These are phyloP conservation scores for Eutolmus rufibarbis DNA, from an alignment of 2,888 invertebrate species.

Conservation along the genomic window DNA sequence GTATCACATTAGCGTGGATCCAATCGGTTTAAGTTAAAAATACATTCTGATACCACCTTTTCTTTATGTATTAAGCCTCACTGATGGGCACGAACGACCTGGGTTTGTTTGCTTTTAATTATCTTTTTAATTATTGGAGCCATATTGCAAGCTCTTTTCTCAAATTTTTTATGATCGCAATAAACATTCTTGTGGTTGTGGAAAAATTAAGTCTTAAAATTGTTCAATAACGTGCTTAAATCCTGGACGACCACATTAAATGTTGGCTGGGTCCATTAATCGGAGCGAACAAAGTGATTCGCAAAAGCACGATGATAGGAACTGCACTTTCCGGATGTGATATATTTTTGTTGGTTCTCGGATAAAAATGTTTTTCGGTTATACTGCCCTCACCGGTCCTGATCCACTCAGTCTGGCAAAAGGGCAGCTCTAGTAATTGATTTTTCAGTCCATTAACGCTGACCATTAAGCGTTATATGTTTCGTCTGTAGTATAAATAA, in stretches of 20 bases:
- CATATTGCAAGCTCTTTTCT: not conserved
- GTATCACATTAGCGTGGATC: not conserved
- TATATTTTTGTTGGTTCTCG: not conserved
- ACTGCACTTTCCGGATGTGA: not conserved
- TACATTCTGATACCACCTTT: not conserved
- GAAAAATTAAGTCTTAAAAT: not conserved
- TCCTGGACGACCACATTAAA: not conserved
- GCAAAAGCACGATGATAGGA: not conserved
- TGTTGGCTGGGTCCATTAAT: not conserved
- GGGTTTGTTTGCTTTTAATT: not conserved
- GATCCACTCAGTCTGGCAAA: not conserved
- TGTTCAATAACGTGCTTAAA: not conserved
- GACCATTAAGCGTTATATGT: constrained; percentile 8
- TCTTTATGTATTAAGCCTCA: not conserved
- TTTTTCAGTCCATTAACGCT: constrained; percentile 6
- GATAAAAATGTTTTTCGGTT: not conserved
- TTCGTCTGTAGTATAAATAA: constrained; percentile 10
- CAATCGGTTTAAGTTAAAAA: not conserved
- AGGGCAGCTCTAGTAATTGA: not conserved
- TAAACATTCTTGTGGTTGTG: not conserved
- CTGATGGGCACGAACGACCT: not conserved
- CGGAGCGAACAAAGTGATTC: not conserved
- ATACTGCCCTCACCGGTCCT: not conserved
- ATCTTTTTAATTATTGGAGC: not conserved
- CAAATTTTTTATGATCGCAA: not conserved